phyloP scores from a whole-genome alignment of 92 coral and sea anemone genomes.

The Muricea muricata region DNA sequence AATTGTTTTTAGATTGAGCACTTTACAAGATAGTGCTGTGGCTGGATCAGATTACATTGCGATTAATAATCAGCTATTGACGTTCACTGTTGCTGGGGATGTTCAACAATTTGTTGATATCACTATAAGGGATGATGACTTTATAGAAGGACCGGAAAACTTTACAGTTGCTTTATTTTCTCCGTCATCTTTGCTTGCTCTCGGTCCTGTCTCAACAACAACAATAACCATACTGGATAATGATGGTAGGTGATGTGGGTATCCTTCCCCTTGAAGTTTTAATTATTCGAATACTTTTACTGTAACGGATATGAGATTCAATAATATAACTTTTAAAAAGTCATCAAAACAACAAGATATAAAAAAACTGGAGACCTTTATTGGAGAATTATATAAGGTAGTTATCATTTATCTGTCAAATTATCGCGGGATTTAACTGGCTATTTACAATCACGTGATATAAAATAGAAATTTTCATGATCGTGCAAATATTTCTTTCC shows the following conservation, averaged over 20 bases:
- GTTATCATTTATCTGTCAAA: too few species aligned
- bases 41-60: neutral
- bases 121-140: neutral
- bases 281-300: too few species aligned
- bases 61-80: neutral
- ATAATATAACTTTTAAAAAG: too few species aligned
- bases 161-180: neutral
- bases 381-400: too few species aligned
- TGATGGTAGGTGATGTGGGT: neutral
- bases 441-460: too few species aligned
- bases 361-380: too few species aligned
- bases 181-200: neutral
- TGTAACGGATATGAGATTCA: too few species aligned
- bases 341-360: too few species aligned
- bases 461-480: too few species aligned
- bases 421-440: too few species aligned
- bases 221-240: neutral
- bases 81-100: neutral
- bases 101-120: neutral
- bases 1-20: neutral
- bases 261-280: too few species aligned
- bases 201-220: neutral
- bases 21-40: neutral
- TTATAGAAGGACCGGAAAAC: neutral
- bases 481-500: too few species aligned